These are phyloP conservation scores for Orchesella cincta DNA, from an alignment of 1,140 invertebrate genomes.

Conservation along the genomic window DNA sequence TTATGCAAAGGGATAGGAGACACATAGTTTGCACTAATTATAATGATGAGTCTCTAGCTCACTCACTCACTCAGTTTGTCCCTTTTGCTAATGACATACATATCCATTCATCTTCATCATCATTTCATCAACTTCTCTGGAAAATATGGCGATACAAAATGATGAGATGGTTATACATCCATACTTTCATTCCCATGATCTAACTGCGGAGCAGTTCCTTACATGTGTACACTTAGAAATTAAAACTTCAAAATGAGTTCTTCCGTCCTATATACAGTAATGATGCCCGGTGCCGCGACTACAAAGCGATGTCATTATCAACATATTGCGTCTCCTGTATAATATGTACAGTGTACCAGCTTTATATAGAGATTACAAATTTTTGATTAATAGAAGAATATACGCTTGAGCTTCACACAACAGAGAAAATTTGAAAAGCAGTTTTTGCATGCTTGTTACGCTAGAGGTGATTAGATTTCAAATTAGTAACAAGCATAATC, in stretches of 20 bases:
- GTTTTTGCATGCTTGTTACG: no score
- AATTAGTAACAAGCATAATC: conserved; percentile 1
- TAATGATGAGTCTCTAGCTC: conserved; percentile 15
- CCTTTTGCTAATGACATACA: neutral
- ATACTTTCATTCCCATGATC: neutral
- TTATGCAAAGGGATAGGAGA: neutral
- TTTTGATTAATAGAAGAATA: no score
- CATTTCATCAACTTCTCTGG: neutral
- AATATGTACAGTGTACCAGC: no score
- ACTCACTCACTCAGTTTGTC: neutral
- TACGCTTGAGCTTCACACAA: no score
- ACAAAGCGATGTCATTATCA: no score
- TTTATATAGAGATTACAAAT: no score
- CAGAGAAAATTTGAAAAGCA: no score
- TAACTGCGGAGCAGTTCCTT: neutral
- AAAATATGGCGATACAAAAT: neutral
- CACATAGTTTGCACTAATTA: conserved; percentile 11
- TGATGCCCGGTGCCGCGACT: no score
- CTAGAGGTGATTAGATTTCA: neutral
- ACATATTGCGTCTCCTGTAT: no score
- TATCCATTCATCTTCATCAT: conserved; percentile 6
- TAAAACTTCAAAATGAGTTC: neutral
- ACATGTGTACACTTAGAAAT: neutral
- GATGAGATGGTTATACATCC: neutral
- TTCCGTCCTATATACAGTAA: no score